Evolutionary conservation across 2,888 invertebrate species (phyloP).

Genomic region (Hirudinaria manillensis): DNA sequence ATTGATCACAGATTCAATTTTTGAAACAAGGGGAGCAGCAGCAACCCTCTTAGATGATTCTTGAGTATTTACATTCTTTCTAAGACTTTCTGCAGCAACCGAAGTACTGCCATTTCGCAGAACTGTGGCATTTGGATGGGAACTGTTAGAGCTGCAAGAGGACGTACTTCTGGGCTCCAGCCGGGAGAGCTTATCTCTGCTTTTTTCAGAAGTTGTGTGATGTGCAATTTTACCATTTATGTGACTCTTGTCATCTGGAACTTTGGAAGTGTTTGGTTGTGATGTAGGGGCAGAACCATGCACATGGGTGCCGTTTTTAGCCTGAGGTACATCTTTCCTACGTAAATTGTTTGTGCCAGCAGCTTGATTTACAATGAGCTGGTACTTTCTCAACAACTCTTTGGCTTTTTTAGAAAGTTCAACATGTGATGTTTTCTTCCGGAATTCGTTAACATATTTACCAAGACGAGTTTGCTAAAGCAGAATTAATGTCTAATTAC

Average conservation of each 20-base stretch:
- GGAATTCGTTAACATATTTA: constrained; percentile 82
- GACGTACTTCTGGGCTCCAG: neutral
- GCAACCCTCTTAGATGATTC: constrained; percentile 4
- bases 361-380: constrained; percentile 66
- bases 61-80: constrained; percentile 20
- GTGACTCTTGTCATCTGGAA: constrained; percentile 29
- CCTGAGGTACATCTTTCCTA: constrained; percentile 24
- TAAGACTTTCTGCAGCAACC: neutral
- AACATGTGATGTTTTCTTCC: constrained; percentile 77
- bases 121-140: neutral
- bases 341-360: constrained; percentile 5
- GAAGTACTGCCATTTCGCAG: neutral
- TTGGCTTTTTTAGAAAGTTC: constrained; percentile 80
- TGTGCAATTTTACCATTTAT: constrained; percentile 32
- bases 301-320: constrained; percentile 39
- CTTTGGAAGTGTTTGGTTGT: constrained; percentile 3
- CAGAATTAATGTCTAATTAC: neutral
- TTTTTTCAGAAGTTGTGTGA: neutral
- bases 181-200: neutral
- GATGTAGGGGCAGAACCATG: constrained; percentile 43
- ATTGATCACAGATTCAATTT: constrained; percentile 24
- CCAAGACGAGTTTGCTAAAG: constrained; percentile 85
- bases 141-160: neutral
- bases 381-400: constrained; percentile 84
- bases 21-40: neutral